These are phyloP conservation scores for Phalacrocorax pelagicus DNA, from an alignment of 2,113 vertebrate species.

Conservation along the genomic window DNA sequence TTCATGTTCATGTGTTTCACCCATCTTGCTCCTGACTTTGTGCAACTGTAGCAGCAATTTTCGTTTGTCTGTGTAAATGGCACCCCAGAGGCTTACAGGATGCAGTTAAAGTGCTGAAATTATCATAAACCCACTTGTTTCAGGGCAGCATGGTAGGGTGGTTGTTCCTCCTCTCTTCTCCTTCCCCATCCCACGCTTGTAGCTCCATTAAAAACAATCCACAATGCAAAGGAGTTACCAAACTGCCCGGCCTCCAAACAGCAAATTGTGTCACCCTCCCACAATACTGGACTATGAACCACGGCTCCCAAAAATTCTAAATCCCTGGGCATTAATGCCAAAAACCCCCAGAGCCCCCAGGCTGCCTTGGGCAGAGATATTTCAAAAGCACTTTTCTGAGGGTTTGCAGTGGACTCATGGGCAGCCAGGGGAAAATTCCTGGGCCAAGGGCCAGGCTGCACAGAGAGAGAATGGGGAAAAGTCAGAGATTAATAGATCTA, in stretches of 20 bases:
- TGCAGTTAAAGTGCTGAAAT: not conserved
- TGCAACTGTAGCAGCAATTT: not conserved
- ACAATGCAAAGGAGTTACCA: not conserved
- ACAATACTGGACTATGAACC: accelerated
- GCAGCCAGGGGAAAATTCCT: not conserved
- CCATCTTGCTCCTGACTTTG: not conserved
- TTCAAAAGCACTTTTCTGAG: not conserved
- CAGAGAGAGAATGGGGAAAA: not conserved
- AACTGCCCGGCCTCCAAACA: not conserved
- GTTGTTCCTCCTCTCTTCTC: not conserved
- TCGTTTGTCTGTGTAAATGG: accelerated
- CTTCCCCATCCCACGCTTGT: not conserved
- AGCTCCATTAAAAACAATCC: not conserved
- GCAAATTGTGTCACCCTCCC: accelerated
- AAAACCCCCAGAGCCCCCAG: not conserved
- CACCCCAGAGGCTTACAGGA: accelerated
- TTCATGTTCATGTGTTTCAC: accelerated
- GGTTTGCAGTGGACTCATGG: not conserved
- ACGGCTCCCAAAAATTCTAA: not conserved
- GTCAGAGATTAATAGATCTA: not conserved
- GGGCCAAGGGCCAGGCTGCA: not conserved
- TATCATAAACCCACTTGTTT: not conserved
- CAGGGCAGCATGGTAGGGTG: accelerated
- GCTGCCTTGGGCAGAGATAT: not conserved
- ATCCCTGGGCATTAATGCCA: not conserved